Evolutionary conservation across 2,113 vertebrate genomes (phyloP), one percentile per base, ranked within the genome.

Genomic region (Trichechus manatus): DNA sequence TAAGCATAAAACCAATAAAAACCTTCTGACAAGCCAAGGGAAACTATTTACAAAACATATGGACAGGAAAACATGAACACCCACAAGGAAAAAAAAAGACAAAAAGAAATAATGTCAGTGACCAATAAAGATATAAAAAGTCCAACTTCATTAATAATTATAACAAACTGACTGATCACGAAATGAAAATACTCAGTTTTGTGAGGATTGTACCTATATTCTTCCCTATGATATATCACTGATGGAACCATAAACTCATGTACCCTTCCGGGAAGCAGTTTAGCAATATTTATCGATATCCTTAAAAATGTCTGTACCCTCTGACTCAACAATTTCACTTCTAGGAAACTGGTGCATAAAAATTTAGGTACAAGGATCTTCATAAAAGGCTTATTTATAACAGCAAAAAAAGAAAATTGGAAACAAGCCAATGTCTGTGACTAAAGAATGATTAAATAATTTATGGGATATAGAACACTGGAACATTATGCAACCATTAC

Each of bases 1-100:
- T 92, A 92, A 64, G 59, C 50, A 90, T 80, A 83, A 96, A 89
- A 93, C 83, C 53, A 96, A 17, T 22, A 84, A 74, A 68, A 81
- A 33, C 13, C 44, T 94, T 64, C 50, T 89, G 50, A 87, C 17
- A 79, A 81, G 68, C 10, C n/a, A 79, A 89, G 82, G 81, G 13
- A 63, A 94, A 93, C 89, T 64, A 75, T 70, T 95, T 88, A 50
- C 15, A 82, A 92, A 93, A 72, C 36, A 95, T 94, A 95, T 74
- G n/a, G 87, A 86, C 27, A 86, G 36, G 66, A 85, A 66, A 72
- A 94, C 63, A 89, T 29, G 23, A 59, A 61, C n/a, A 75, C n/a
- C 8, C 9, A 47, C 70, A 82, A 44, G 10, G 15, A 7, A n/a
- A 68, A 33, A 64, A 61, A 91, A 81, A 93, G 72, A 68, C 14